A percentile compares a stretch with the other conserved stretches of the same genome.
These are phyloP conservation scores for Uropetala carovei DNA, from an alignment of 2,888 invertebrate species.

Conservation along the genomic window DNA sequence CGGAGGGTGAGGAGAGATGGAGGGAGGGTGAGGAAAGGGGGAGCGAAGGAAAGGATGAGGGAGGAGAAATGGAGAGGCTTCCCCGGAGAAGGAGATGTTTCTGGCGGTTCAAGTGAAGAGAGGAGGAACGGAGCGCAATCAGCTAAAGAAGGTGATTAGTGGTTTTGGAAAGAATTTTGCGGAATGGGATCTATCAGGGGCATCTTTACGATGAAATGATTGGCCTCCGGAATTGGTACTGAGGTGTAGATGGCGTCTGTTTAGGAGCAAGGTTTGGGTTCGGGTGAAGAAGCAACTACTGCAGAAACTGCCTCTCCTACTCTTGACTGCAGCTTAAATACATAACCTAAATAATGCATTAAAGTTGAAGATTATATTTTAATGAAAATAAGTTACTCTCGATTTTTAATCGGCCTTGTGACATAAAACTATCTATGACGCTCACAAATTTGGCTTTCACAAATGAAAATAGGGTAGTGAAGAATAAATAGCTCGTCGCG, in stretches of 20 bases:
- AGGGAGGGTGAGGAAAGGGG: background rate
- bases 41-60: background rate
- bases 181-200: slow-evolving; percentile 5
- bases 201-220: background rate
- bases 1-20: too few relatives aligned
- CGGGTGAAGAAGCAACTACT: background rate
- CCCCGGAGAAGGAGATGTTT: slow-evolving; percentile 21
- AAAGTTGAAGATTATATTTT: background rate
- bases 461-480: too few relatives aligned
- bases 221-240: background rate
- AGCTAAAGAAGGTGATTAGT: slow-evolving; percentile 32
- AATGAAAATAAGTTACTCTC: too few relatives aligned
- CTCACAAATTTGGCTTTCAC: too few relatives aligned
- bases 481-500: too few relatives aligned
- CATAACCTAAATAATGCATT: background rate
- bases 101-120: background rate
- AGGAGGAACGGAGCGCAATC: background rate
- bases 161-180: slow-evolving; percentile 7
- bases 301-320: background rate
- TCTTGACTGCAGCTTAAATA: background rate
- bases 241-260: background rate
- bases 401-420: too few relatives aligned
- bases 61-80: background rate
- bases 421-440: too few relatives aligned
- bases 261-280: background rate